Evolutionary conservation across 1,140 invertebrate genomes (phyloP).

Genomic region (Zaprionus ghesquierei): DNA sequence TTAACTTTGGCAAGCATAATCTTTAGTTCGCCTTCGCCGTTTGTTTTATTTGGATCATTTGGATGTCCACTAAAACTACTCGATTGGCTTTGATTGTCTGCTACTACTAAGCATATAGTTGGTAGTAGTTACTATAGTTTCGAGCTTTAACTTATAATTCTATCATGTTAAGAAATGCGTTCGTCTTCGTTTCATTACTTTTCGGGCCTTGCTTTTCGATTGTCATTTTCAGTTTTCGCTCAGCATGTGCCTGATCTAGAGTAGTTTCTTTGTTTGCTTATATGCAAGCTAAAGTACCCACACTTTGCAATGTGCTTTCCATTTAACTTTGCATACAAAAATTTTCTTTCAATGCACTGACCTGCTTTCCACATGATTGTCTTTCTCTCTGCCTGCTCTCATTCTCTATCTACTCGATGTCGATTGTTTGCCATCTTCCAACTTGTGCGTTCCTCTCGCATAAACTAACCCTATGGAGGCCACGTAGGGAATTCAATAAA

Average conservation of each 20-base stretch:
- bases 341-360: slow-evolving; percentile 69
- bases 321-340: slow-evolving; percentile 70
- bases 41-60: too few species aligned
- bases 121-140: too few species aligned
- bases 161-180: too few species aligned
- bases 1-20: too few species aligned
- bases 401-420: background rate
- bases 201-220: background rate
- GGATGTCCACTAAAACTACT: too few species aligned
- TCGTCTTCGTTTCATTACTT: background rate
- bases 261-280: slow-evolving; percentile 27
- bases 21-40: too few species aligned
- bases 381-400: background rate
- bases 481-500: slow-evolving; percentile 78
- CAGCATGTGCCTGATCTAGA: background rate
- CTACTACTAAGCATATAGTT: too few species aligned
- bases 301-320: slow-evolving; percentile 70
- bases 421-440: slow-evolving; percentile 42
- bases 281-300: slow-evolving; percentile 14
- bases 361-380: slow-evolving; percentile 5
- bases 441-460: slow-evolving; percentile 21
- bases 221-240: background rate
- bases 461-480: slow-evolving; percentile 29
- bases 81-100: too few species aligned
- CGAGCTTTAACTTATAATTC: too few species aligned